Base-by-base conservation (phyloP, 2,888 invertebrate genomes). In the Acleris emargana region DNA sequence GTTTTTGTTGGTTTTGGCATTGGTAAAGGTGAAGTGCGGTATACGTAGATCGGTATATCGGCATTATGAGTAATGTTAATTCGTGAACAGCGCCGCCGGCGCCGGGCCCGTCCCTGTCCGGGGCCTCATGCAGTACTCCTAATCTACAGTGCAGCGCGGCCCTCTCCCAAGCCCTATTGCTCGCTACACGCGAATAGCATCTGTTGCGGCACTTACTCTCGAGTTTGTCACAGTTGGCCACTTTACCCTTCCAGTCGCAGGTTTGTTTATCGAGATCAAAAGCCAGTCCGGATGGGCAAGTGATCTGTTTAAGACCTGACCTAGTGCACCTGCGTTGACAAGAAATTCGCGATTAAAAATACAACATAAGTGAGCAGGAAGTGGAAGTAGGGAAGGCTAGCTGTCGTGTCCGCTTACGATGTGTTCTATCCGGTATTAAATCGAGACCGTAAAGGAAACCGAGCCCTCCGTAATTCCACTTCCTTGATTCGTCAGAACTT, bases 241-340 rank as follows among this genome's bases (percentile, higher is more conserved):
- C 98, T 96, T 98, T 97, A 94, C 97, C 97, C 95, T 97, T 98
- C 98, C 98, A 98, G 95, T 98, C 97, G 94, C 98, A 98, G 92
- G 98, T 98, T 95, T 98, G 98, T 95, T 97, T 98, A 94, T 97
- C 96, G 94, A 98, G 96, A 95, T 98, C 98, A 95, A 98, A 98
- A 94, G 97, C 96, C 95, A 98, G 95, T 94, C 98, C 98, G 92
- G 97, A 97, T 91, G 98, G 98, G 94, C 98, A 98, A 94, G 97
- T 97, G 94, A 98, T 97, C 95, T 97, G 96, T 96, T 97, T 97
- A 94, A 97, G 96, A 95, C 97, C 97, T 94, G 97, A 96, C 94
- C 96, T 97, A 94, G 97, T 97, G 95, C 97, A 97, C 96, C 96
- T 96, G 94, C 83, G 92, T 93, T 93, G 91, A 92, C 88, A 93